A percentile compares a stretch with the other conserved stretches of the same genome.
Conservation (phyloP, 2,888 invertebrate species). For the Drosophila mulleri region DNA sequence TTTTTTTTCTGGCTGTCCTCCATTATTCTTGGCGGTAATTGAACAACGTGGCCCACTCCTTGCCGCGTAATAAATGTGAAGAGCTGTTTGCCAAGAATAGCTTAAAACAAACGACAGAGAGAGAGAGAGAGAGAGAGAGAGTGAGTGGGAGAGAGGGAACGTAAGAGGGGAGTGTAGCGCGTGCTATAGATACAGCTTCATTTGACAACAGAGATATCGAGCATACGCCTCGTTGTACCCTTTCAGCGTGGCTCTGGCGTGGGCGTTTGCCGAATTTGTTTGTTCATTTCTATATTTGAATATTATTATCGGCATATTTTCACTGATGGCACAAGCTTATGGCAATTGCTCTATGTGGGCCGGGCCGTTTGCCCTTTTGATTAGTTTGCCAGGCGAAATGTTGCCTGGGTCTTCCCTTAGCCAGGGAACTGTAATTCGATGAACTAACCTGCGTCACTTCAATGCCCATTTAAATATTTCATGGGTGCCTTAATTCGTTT, state of each 20-base stretch:
- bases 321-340: conserved; percentile 35
- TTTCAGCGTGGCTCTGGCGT: conserved; percentile 1
- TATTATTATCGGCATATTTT: conserved; percentile 49
- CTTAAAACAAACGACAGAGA: conserved; percentile 65
- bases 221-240: conserved; percentile 50
- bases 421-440: conserved; percentile 19
- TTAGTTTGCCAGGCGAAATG: conserved; percentile 41
- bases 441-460: conserved; percentile 1
- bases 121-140: conserved; percentile 35
- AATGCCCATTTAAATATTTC: conserved; percentile 46
- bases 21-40: conserved; percentile 80
- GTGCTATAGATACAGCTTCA: conserved; percentile 54
- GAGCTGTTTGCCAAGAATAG: conserved; percentile 62
- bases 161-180: neutral
- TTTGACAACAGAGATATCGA: conserved; percentile 60
- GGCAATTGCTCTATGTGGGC: conserved; percentile 32
- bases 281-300: conserved; percentile 43
- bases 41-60: conserved; percentile 70
- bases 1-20: conserved; percentile 45
- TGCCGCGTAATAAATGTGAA: conserved; percentile 65
- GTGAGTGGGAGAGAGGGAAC: conserved; percentile 11
- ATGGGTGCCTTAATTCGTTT: conserved; percentile 56
- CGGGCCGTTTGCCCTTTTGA: conserved; percentile 38
- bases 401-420: neutral
- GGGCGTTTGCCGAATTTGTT: conserved; percentile 2